Base-by-base conservation (phyloP, 2,888 invertebrate genomes). In the Phalangium opilio region DNA sequence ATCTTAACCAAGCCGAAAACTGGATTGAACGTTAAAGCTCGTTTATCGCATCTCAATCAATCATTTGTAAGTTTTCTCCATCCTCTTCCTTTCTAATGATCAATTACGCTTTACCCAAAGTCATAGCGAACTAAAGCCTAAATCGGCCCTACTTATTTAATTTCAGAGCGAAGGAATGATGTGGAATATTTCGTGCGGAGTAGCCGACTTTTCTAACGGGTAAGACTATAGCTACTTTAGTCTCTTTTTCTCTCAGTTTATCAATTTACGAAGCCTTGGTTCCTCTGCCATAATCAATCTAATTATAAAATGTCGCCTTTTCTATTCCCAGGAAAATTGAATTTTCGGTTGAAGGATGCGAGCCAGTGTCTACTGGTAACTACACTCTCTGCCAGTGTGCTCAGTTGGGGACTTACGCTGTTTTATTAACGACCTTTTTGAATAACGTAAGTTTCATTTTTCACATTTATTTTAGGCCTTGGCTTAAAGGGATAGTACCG, bases 141-240 rank as follows among this genome's bases (percentile, higher is more conserved):
- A 3, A 17, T 21, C 15, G 18, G 3, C 4, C 17, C 5, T n/a
- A 19, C n/a, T 17, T 41, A 7, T 42, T n/a, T 19, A 14, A 18
- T 48, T 41, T 15, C 18, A 52, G 49, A 50, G 50, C 20, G 43
- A 44, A 3, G 50, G 50, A 33, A 52, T 52, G 12, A 44, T 47
- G 49, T 48, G 49, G 48, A 51, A 54, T 41, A 50, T 54, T 27
- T 47, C 51, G 14, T 54, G 53, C 34, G 53, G 53, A 19, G 36
- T 54, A 10, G 53, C 51, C 4, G 50, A 54, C 40, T 54, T 54
- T 21, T 50, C 50, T 44, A 47, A 54, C 41, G 50, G 50, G 53
- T 54, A 35, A 50, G 49, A 42, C 15, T n/a, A 19, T 17, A 3
- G 27, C 27, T 8, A 27, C 27, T 27, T 10, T 21, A 3, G 34